A percentile compares a stretch with the other conserved stretches of the same genome.
Conservation (phyloP, 1,140 invertebrate genomes). For the Drosophila miranda region DNA sequence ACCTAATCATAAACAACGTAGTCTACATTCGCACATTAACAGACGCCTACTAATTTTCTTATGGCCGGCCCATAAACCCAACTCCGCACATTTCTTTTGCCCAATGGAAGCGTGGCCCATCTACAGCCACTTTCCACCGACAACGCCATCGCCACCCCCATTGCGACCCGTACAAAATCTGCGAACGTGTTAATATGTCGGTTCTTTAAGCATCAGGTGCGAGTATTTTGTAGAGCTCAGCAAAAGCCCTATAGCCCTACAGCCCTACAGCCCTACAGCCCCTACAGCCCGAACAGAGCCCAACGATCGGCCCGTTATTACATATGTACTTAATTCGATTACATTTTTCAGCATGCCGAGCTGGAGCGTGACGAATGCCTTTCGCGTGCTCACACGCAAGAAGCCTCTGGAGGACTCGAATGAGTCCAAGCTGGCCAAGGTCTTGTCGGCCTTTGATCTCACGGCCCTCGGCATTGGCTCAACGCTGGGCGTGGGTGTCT, state of each 20-base stretch:
- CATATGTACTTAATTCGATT: slow-evolving; percentile 13
- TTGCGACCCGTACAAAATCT: slow-evolving; percentile 19
- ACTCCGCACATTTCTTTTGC: slow-evolving; percentile 38
- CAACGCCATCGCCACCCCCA: background rate
- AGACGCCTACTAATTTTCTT: slow-evolving; percentile 65
- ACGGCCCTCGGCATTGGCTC: slow-evolving; percentile 92
- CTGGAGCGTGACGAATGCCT: slow-evolving; percentile 65
- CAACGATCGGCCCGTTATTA: slow-evolving; percentile 10
- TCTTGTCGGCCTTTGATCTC: slow-evolving; percentile 90
- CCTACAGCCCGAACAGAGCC: background rate
- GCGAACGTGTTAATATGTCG: slow-evolving; percentile 67
- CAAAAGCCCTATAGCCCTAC: slow-evolving; percentile 19
- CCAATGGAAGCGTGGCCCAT: slow-evolving; percentile 3
- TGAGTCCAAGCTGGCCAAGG: slow-evolving; percentile 87
- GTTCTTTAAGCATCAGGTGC: slow-evolving; percentile 60
- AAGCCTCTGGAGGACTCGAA: slow-evolving; percentile 75
- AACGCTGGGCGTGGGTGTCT: slow-evolving; percentile 95
- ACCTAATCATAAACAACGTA: slow-evolving; percentile 30
- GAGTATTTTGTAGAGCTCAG: slow-evolving; percentile 46
- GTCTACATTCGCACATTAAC: slow-evolving; percentile 65
- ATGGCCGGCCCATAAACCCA: slow-evolving; percentile 38
- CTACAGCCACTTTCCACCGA: slow-evolving; percentile 26
- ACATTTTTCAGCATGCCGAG: slow-evolving; percentile 67
- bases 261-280: too few relatives aligned
- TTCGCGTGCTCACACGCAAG: slow-evolving; percentile 70